Conservation (phyloP, 2,888 invertebrate species). For the Dicyrtoma fusca region DNA sequence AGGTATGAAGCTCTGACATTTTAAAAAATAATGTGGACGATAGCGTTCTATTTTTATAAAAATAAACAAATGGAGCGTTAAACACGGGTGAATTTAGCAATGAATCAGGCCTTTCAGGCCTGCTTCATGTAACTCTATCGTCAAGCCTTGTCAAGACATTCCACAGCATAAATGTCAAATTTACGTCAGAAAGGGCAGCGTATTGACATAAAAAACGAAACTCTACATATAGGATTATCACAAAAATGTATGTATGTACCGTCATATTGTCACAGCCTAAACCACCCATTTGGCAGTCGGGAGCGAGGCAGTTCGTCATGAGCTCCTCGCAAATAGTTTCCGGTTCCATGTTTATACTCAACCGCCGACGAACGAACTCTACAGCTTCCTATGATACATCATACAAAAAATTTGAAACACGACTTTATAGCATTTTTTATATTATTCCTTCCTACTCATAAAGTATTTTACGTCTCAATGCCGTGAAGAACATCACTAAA, state of each 20-base stretch:
- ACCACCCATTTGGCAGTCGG: constrained; percentile 48
- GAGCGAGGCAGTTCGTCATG: constrained; percentile 49
- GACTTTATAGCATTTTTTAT: too few relatives aligned
- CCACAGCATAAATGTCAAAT: too few relatives aligned
- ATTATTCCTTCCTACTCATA: too few relatives aligned
- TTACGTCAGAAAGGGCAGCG: too few relatives aligned
- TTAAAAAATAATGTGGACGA: neutral
- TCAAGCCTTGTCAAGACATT: too few relatives aligned
- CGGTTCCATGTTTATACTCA: constrained; percentile 42
- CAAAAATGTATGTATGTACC: constrained; percentile 23
- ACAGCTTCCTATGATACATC: constrained; percentile 40
- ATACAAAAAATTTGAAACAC: too few relatives aligned
- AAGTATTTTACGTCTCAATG: neutral
- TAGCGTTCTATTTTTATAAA: neutral
- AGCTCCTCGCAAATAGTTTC: constrained; percentile 49
- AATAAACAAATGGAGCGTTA: neutral
- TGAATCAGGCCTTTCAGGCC: too few relatives aligned
- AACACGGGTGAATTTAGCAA: too few relatives aligned
- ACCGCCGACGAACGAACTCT: constrained; percentile 47
- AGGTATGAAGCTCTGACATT: neutral
- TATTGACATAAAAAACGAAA: neutral
- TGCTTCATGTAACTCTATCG: too few relatives aligned
- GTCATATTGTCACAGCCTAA: constrained; percentile 51
- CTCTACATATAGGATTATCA: neutral
- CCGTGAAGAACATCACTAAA: neutral